Evolutionary conservation across 1,140 invertebrate species (phyloP).

Genomic region (Chionoecetes opilio): DNA sequence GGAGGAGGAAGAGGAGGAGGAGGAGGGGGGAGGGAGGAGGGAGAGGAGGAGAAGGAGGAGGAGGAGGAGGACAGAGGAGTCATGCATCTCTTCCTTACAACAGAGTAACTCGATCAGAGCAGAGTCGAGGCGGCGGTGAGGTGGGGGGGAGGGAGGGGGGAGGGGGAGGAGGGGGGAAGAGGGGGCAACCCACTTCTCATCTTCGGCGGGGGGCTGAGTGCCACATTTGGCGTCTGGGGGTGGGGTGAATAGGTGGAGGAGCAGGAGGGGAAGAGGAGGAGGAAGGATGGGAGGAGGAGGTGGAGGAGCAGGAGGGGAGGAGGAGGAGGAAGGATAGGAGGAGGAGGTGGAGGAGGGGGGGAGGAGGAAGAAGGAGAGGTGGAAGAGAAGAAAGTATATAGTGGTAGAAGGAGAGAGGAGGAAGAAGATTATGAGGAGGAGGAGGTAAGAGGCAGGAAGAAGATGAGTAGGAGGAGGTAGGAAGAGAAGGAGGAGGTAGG

Average conservation of each 20-base stretch:
- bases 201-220: not conserved
- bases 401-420: not conserved
- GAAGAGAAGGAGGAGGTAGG: not conserved
- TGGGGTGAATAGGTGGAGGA: not conserved
- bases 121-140: not conserved
- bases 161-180: not conserved
- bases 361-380: not conserved
- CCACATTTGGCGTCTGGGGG: not conserved
- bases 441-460: not conserved
- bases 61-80: not conserved
- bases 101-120: not conserved
- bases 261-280: not conserved
- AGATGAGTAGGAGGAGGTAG: not conserved
- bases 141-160: slow-evolving; percentile 1
- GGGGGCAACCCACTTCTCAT: not conserved
- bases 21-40: not conserved
- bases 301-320: not conserved
- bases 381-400: not conserved
- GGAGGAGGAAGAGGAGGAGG: too few relatives aligned
- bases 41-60: not conserved
- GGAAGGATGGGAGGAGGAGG: not conserved
- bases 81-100: slow-evolving; percentile 18
- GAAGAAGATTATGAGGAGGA: not conserved
- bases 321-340: not conserved
- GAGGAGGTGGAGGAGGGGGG: not conserved